A percentile compares a stretch with the other conserved stretches of the same genome.
Evolutionary conservation across 2,888 invertebrate species (phyloP).

Genomic region (Drosophila meridionalis): DNA sequence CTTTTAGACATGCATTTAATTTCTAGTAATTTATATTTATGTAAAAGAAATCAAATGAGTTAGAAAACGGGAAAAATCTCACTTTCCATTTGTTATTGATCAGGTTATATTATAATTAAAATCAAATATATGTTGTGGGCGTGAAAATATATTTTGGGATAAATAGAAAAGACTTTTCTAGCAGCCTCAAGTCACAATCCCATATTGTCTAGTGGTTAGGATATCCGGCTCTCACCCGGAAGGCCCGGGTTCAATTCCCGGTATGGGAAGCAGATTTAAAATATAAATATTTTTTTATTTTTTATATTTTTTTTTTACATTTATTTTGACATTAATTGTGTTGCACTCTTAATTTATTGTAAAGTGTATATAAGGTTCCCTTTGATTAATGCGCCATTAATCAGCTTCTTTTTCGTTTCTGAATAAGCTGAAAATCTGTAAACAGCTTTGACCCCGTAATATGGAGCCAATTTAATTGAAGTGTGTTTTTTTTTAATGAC

Average conservation of each 20-base stretch:
- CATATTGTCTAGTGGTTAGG: constrained; percentile 86
- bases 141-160: background rate
- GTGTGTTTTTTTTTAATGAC: constrained; percentile 44
- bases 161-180: constrained; percentile 1
- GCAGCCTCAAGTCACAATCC: constrained; percentile 52
- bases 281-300: background rate
- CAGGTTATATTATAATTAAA: background rate
- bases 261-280: constrained; percentile 91
- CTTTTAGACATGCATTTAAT: background rate
- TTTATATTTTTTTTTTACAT: background rate
- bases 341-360: constrained; percentile 28
- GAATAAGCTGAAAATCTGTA: constrained; percentile 21
- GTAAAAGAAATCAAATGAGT: background rate
- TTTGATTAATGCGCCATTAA: constrained; percentile 46
- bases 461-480: constrained; percentile 45
- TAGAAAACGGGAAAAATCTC: background rate
- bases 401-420: constrained; percentile 19
- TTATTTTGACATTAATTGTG: constrained; percentile 4
- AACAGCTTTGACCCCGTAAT: constrained; percentile 41
- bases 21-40: background rate
- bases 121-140: background rate
- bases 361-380: constrained; percentile 13
- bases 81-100: background rate
- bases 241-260: constrained; percentile 95
- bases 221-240: constrained; percentile 86